Base-by-base conservation (phyloP, 2,888 invertebrate genomes). In the Aphodius sticticus region DNA sequence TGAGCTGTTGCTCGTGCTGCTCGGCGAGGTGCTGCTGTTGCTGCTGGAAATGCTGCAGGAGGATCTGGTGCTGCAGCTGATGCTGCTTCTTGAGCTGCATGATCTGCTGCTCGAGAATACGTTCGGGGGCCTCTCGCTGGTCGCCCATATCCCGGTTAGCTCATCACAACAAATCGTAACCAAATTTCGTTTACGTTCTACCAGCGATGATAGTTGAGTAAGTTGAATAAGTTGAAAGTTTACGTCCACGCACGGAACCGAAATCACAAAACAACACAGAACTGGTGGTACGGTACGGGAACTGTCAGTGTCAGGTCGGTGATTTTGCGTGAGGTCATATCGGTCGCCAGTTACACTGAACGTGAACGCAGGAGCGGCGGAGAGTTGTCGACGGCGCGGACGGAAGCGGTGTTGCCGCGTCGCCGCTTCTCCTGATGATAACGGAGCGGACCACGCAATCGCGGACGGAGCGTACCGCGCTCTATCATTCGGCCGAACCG, bases 41-140 rank as follows among this genome's bases (percentile, higher is more conserved):
- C 86, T 95, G 96, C 89, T 97, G 96, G 91, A 96, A 97, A 89
- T 96, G 96, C 89, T 97, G 96, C 87, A 96, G 92, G 84, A 97
- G 92, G 86, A 96, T 95, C 90, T 97, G 96, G 88, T 97, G 97
- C 89, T 97, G 97, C 87, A 97, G 91, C 90, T 97, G 96, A 90
- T 97, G 97, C 89, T 96, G 96, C 91, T 97, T 96, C 92, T 97
- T 97, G 89, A 97, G 92, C 96, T 97, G 95, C 86, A 94, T 84
- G 83, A 89, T 88, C 84, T 89, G 89, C 85, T 89, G 89, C 85
- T 92, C 89, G 86, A 91, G 87, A 86, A 87, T 88, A 84, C 88
- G 87, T 86, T 88, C 87, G 84, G 88, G 88, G 84, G 87, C 87
- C 83, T 88, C 89, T 79, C 88, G 86, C 77, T 79, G 78, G 75